Base-by-base conservation (phyloP, 2,113 vertebrate species). In the Trinectes maculatus region DNA sequence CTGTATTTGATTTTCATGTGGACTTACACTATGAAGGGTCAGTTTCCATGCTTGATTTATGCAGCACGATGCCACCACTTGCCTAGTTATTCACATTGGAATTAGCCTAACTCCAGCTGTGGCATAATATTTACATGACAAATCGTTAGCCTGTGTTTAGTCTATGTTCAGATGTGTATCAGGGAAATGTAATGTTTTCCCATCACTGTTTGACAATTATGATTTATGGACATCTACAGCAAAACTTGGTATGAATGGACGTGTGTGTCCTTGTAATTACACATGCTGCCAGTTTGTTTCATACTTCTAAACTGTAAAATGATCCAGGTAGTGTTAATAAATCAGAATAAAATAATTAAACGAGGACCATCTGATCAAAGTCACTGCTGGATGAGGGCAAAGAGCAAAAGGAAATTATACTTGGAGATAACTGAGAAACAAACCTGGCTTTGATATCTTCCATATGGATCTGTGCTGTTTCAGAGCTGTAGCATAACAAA, bases 101-200 rank as follows among this genome's bases (percentile, higher is more conserved):
- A 60, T 77, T 43, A 61, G 64, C 18, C 21, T 49, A 22, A 19
- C 28, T 66, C 46, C 46, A 71, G 64, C 74, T 58, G 77, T 80
- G 78, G 60, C 57, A 80, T 71, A 84, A 87, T 80, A 84, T 88
- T 78, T 65, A 77, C 62, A 74, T 71, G 75, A 86, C 67, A 62
- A 77, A 82, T 74, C 4, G 26, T 77, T 59, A 64, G 72, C 62
- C 73, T 53, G 57, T 89, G 84, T 87, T 90, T 89, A 86, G 85
- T 87, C 76, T 85, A 75, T 34, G 36, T 43, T 26, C 40, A 24
- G 67, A 79, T 84, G 61, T 79, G 72, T 48, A 74, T 83, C 67
- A 60, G 1, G 26, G 28, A 36, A 28, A 34, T 61, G 59, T 56
- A 51, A 64, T 76, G 51, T 61, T 74, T 76, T 75, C 36, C 22